A percentile compares a stretch with the other conserved stretches of the same genome.
phyloP scores from a whole-genome alignment of 2,113 vertebrate genomes.

The Thamnaconus septentrionalis region DNA sequence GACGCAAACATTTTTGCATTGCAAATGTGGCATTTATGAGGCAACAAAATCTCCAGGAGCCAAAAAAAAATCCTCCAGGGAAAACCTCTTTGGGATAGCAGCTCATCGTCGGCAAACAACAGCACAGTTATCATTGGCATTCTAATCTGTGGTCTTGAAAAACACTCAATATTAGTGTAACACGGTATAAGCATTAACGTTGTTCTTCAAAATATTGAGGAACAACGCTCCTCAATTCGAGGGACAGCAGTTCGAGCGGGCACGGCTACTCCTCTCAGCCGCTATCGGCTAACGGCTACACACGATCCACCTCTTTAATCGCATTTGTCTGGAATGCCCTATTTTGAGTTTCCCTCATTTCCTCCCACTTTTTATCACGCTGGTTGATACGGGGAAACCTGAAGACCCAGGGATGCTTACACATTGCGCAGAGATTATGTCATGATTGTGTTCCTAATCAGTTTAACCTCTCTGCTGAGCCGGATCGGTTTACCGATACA shows the following conservation, averaged over 20 bases:
- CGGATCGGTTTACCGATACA: constrained; percentile 71
- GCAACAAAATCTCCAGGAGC: too few relatives aligned
- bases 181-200: neutral
- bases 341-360: constrained; percentile 68
- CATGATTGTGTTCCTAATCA: constrained; percentile 76
- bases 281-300: constrained; percentile 56
- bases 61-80: too few relatives aligned
- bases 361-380: constrained; percentile 69
- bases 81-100: too few relatives aligned
- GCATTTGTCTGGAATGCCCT: constrained; percentile 73
- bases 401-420: constrained; percentile 47
- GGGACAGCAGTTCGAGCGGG: constrained; percentile 25
- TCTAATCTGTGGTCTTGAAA: too few relatives aligned
- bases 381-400: constrained; percentile 50
- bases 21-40: too few relatives aligned
- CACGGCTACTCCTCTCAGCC: constrained; percentile 37
- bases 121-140: too few relatives aligned
- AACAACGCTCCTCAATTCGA: neutral
- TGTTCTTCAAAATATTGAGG: neutral
- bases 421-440: constrained; percentile 70
- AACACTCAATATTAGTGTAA: neutral
- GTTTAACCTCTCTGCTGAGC: constrained; percentile 71
- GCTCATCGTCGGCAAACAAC: too few relatives aligned
- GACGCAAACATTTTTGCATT: too few relatives aligned
- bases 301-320: constrained; percentile 61